A percentile compares a stretch with the other conserved stretches of the same genome.
These are phyloP conservation scores for Notothenia rossii DNA, from an alignment of 2,113 vertebrate species.

Conservation along the genomic window DNA sequence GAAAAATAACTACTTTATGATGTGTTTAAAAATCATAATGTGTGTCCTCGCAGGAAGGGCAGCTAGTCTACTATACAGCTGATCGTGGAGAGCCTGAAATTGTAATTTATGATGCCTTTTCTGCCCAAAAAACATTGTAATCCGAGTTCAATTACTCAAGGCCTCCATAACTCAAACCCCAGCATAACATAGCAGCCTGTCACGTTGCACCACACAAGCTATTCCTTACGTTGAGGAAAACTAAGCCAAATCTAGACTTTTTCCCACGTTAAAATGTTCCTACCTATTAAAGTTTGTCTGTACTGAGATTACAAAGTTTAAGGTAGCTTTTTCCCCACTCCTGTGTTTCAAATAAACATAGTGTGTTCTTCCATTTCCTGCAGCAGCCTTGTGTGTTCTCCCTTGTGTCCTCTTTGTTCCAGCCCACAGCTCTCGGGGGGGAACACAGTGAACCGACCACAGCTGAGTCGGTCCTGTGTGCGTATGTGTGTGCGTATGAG, in stretches of 20 bases:
- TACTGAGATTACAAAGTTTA: constrained; percentile 12
- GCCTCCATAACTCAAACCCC: constrained; percentile 7
- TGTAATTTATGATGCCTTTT: neutral
- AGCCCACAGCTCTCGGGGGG: constrained; percentile 50
- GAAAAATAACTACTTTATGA: neutral
- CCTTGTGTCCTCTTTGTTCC: constrained; percentile 64
- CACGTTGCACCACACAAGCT: neutral
- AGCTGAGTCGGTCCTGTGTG: neutral
- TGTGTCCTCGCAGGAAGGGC: neutral
- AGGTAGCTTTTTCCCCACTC: neutral
- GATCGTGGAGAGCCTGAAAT: neutral
- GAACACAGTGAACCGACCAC: constrained; percentile 40
- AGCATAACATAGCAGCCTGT: neutral
- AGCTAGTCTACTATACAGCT: neutral
- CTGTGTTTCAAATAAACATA: constrained; percentile 40
- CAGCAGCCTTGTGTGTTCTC: constrained; percentile 45
- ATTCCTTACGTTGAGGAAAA: neutral
- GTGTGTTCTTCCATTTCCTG: constrained; percentile 55
- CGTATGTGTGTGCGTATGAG: constrained; percentile 11
- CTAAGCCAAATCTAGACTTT: neutral
- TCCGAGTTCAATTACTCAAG: constrained; percentile 8
- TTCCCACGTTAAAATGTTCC: neutral
- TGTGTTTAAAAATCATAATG: neutral
- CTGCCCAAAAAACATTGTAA: neutral
- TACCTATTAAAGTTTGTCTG: neutral